Evolutionary conservation across 1,140 invertebrate genomes (phyloP).

Genomic region (Portunus trituberculatus): DNA sequence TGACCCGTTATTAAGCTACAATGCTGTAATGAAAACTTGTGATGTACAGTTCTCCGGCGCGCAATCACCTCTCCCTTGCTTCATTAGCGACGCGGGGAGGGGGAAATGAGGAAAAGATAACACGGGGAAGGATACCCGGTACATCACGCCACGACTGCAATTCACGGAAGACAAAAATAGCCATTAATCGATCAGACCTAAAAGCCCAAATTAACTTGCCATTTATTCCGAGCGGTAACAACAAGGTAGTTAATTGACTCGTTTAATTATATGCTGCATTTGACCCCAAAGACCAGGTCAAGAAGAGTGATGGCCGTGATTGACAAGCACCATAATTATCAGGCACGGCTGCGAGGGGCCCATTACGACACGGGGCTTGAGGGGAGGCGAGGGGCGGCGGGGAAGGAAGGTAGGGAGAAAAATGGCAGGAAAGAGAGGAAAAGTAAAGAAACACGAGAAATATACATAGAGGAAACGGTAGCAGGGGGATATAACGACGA

Average conservation of each 20-base stretch:
- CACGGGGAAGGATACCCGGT: background rate
- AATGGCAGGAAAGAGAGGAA: constrained; percentile 10
- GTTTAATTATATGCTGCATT: constrained; percentile 71
- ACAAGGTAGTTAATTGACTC: constrained; percentile 73
- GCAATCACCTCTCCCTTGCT: constrained; percentile 18
- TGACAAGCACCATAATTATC: constrained; percentile 71
- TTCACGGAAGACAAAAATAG: constrained; percentile 52
- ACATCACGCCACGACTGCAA: constrained; percentile 34
- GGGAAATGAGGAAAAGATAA: constrained; percentile 4
- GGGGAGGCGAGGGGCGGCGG: background rate
- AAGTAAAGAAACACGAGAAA: background rate
- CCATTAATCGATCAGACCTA: constrained; percentile 60
- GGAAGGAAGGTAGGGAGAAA: background rate
- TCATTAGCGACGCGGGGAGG: constrained; percentile 46
- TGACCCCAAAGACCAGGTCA: constrained; percentile 73
- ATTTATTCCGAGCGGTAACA: constrained; percentile 70
- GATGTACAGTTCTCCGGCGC: constrained; percentile 28
- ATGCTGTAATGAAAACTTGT: constrained; percentile 55
- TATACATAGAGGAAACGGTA: background rate
- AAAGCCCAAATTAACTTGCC: constrained; percentile 67
- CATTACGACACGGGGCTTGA: constrained; percentile 13
- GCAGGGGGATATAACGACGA: background rate
- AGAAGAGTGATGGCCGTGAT: constrained; percentile 67
- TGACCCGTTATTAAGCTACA: constrained; percentile 46
- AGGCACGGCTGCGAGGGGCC: constrained; percentile 42